Conservation (phyloP, 2,113 vertebrate species). For the Cercopithecus mona region DNA sequence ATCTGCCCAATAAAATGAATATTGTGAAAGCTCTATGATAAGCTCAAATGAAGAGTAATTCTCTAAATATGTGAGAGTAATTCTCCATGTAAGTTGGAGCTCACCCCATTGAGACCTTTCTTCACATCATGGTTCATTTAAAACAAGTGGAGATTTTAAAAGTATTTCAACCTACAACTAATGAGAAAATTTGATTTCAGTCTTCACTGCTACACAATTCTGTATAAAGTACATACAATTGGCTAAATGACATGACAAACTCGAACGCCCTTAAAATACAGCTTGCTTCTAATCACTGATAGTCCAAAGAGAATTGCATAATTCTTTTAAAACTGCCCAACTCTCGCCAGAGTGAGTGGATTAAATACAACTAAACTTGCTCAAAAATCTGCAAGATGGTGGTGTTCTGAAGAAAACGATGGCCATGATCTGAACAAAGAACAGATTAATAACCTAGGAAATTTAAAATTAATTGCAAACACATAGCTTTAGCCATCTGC, state of each 20-base stretch:
- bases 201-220: conserved; percentile 33
- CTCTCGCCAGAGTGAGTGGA: conserved; percentile 40
- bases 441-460: conserved; percentile 1
- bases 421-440: background rate
- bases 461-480: conserved; percentile 39
- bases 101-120: background rate
- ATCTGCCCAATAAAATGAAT: conserved; percentile 41
- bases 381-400: conserved; percentile 35
- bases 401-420: conserved; percentile 18
- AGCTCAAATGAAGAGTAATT: conserved; percentile 36
- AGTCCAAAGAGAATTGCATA: conserved; percentile 50
- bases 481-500: background rate
- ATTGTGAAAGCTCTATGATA: background rate
- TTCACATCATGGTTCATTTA: conserved; percentile 16
- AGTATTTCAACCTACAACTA: background rate
- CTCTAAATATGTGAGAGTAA: background rate
- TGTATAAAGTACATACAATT: background rate
- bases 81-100: conserved; percentile 17
- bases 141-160: background rate
- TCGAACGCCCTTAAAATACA: background rate
- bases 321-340: conserved; percentile 29
- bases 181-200: conserved; percentile 26
- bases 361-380: conserved; percentile 53
- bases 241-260: background rate
- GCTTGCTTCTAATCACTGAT: background rate